Base-by-base conservation (phyloP, 2,113 vertebrate genomes). In the Osmerus mordax region DNA sequence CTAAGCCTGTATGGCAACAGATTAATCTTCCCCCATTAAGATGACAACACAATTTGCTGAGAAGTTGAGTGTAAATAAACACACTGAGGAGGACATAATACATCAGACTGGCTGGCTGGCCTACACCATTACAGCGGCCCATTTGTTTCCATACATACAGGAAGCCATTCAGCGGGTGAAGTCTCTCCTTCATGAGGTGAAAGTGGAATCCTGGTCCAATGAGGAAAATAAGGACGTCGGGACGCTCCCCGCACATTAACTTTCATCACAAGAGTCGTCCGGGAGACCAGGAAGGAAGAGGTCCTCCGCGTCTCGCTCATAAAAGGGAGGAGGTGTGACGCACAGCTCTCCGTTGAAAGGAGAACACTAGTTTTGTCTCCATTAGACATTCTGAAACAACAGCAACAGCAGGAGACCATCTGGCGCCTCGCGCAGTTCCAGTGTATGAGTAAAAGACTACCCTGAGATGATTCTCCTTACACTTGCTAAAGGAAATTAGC, bases 61-160 rank as follows among this genome's bases (percentile, higher is more conserved):
- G 89, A 88, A 91, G 91, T 90, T 92, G 90, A 91, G 89, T 92
- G 90, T 93, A 93, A 93, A 93, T 93, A 92, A 93, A 92, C 87
- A 91, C 82, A 59, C 83, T 86, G 90, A 90, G 90, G 83, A 90
- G 88, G 85, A 91, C 89, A 93, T 93, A 91, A 93, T 93, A 92
- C 84, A 91, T 93, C 91, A 92, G 86, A 83, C 84, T 88, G 83
- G 7, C 89, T 87, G 90, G 88, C 87, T 85, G 80, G 89, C 88
- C 87, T 85, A 80, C 88, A 90, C 89, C 88, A 91, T 92, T 92
- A 90, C 87, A 77, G 86, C 84, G 83, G 81, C 87, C 87, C 88
- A 92, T 92, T 92, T 92, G 88, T 93, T 92, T 93, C 91, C 87
- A 92, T 93, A 88, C 89, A 83, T 59, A 73, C 67, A 78, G 78